phyloP scores from a whole-genome alignment of 1,140 invertebrate genomes.

The Temnothorax curvispinosus region DNA sequence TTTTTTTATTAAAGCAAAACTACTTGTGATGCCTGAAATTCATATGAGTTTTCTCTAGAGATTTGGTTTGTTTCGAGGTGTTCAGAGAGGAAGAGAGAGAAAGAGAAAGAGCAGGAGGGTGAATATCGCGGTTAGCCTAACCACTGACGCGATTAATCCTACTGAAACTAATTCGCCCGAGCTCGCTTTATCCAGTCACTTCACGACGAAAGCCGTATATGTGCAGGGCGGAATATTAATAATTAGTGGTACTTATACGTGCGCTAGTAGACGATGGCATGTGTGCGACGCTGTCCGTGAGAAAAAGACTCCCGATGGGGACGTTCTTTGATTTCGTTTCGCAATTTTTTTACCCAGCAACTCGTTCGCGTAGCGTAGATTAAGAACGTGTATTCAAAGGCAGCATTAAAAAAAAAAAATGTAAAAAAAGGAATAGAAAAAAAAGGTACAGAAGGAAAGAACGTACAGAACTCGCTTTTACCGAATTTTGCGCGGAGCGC shows the following conservation, averaged over 20 bases:
- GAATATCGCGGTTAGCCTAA: conserved; percentile 73
- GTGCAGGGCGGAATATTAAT: conserved; percentile 69
- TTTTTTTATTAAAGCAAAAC: background rate
- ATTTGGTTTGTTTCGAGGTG: conserved; percentile 10
- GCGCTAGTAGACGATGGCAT: background rate
- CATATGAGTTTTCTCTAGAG: background rate
- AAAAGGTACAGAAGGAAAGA: background rate
- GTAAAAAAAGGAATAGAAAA: background rate
- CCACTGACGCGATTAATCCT: conserved; percentile 79
- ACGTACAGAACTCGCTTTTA: conserved; percentile 31
- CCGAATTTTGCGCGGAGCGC: conserved; percentile 41
- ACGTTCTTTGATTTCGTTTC: conserved; percentile 7
- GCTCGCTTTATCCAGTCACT: conserved; percentile 74
- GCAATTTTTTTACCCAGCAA: background rate
- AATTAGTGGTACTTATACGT: conserved; percentile 57
- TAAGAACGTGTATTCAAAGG: conserved; percentile 23
- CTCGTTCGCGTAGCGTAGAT: background rate
- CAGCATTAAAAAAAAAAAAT: background rate
- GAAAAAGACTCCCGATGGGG: background rate
- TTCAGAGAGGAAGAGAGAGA: conserved; percentile 23
- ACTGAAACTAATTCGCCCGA: conserved; percentile 80
- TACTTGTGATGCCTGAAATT: conserved; percentile 4
- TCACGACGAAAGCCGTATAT: background rate
- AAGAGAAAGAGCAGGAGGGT: conserved; percentile 44
- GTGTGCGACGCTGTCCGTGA: background rate